phyloP scores from a whole-genome alignment of 2,797 vertebrate genomes.

The Cephalopachus bancanus region DNA sequence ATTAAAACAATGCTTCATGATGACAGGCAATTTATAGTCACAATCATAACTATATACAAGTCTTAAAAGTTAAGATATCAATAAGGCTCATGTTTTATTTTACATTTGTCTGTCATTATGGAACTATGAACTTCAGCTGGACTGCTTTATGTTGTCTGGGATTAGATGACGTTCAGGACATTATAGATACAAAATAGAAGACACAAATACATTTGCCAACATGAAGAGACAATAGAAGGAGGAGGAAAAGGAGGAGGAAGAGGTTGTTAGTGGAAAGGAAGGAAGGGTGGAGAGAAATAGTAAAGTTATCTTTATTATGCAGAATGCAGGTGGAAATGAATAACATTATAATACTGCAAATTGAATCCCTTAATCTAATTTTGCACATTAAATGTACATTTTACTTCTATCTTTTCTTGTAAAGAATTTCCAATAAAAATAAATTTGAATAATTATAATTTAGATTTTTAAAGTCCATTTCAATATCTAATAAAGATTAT shows the following conservation, averaged over 20 bases:
- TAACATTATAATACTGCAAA: background rate
- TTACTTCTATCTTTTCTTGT: background rate
- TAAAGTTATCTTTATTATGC: background rate
- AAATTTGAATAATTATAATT: background rate
- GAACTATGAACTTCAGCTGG: background rate
- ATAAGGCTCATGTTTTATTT: background rate
- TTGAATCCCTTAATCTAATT: background rate
- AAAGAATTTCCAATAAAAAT: background rate
- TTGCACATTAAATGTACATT: slow-evolving; percentile 20
- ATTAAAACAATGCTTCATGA: background rate
- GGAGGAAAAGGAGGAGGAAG: background rate
- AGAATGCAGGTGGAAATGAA: background rate
- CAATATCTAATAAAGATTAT: slow-evolving; percentile 10
- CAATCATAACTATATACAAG: background rate
- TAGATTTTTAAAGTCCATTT: background rate
- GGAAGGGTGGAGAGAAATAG: background rate
- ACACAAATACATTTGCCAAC: background rate
- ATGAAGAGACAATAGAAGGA: background rate
- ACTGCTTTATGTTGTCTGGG: background rate
- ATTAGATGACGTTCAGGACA: background rate
- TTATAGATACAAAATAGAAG: background rate
- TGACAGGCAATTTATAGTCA: background rate
- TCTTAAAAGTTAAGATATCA: background rate
- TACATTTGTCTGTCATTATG: background rate
- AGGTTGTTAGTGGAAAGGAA: rapidly evolving